Conservation (phyloP, 1,140 invertebrate genomes). For the Pinna nobilis region DNA sequence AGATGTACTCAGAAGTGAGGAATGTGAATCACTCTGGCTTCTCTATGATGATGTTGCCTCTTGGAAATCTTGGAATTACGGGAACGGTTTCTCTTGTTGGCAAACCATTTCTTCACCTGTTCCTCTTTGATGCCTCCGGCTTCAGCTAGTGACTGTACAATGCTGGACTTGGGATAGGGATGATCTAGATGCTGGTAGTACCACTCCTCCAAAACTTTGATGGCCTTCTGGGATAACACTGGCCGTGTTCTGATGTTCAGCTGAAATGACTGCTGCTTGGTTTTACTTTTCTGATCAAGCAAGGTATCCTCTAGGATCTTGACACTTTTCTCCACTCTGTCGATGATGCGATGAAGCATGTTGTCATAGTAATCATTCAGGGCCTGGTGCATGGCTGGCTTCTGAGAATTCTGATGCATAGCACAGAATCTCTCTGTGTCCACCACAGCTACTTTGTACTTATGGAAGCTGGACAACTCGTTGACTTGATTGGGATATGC, state of each 20-base stretch:
- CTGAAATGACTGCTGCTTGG: not conserved
- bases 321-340: conserved; percentile 53
- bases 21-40: too few relatives aligned
- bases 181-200: conserved; percentile 47
- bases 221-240: conserved; percentile 38
- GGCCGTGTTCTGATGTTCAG: conserved; percentile 26
- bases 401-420: conserved; percentile 40
- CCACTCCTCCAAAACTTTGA: conserved; percentile 54
- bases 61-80: too few relatives aligned
- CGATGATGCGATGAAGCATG: conserved; percentile 50
- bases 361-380: conserved; percentile 51
- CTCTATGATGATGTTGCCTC: too few relatives aligned
- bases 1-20: too few relatives aligned
- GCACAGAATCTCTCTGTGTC: conserved; percentile 52
- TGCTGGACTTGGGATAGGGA: conserved; percentile 45
- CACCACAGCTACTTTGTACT: conserved; percentile 50
- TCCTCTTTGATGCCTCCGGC: conserved; percentile 47
- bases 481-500: conserved; percentile 38
- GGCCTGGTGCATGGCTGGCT: conserved; percentile 27
- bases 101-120: conserved; percentile 62
- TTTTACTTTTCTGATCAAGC: not conserved
- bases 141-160: conserved; percentile 42
- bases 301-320: conserved; percentile 42
- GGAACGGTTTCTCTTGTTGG: conserved; percentile 53
- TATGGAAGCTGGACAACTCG: conserved; percentile 47